Evolutionary conservation across 2,113 vertebrate species (phyloP).

Genomic region (Odontophorus gujanensis): DNA sequence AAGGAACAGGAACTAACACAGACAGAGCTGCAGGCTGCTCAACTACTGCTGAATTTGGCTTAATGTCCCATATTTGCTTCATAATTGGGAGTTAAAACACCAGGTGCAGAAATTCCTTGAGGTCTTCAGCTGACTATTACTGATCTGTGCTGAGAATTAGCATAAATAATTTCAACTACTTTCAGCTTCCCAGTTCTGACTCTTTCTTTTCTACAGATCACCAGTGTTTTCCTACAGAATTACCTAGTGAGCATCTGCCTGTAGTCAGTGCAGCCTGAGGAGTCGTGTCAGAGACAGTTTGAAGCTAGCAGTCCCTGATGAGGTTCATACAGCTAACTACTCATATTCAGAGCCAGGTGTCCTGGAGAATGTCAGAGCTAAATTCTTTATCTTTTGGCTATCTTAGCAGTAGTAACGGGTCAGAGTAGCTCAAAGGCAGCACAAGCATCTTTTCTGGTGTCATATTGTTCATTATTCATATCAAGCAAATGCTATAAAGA

Average conservation of each 20-base stretch:
- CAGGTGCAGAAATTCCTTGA: not conserved
- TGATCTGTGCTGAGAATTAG: not conserved
- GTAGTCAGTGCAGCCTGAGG: not conserved
- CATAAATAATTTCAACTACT: not conserved
- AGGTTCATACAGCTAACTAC: not conserved
- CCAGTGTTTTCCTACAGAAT: not conserved
- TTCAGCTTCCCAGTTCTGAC: not conserved
- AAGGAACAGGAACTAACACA: not conserved
- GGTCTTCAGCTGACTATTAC: not conserved
- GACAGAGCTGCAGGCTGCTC: not conserved
- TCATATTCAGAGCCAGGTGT: not conserved
- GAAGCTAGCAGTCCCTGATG: not conserved
- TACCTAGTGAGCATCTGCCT: not conserved
- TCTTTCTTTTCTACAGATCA: not conserved
- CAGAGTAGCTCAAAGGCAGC: not conserved
- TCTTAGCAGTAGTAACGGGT: not conserved
- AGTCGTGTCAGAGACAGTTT: constrained; percentile 10
- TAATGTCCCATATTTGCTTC: not conserved
- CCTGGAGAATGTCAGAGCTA: not conserved
- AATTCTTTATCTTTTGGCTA: not conserved
- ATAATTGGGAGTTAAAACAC: not conserved
- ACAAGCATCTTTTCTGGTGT: not conserved
- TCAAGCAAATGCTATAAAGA: not conserved
- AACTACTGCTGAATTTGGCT: not conserved
- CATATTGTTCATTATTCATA: not conserved